Conservation (phyloP, 2,113 vertebrate genomes). For the Mesoclemmys tuberculata region DNA sequence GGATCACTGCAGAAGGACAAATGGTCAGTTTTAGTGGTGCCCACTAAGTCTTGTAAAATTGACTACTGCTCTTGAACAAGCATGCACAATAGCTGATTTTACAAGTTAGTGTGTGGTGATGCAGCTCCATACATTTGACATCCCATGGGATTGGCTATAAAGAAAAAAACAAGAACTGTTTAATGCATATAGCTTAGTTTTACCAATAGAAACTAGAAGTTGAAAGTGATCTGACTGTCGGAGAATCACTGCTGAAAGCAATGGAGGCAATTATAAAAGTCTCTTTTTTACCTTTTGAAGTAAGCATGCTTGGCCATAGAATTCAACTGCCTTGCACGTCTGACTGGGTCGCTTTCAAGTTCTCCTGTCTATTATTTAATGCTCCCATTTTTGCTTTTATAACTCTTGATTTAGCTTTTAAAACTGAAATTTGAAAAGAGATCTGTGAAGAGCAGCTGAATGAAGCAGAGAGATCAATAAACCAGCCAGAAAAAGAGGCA, state of each 20-base stretch:
- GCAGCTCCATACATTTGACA: neutral
- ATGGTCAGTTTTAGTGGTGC: neutral
- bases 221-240: neutral
- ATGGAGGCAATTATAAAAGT: neutral
- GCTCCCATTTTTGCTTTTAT: accelerated
- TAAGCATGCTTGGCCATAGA: neutral
- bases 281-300: neutral
- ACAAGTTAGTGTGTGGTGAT: neutral
- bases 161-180: neutral
- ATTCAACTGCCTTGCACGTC: neutral
- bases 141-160: neutral
- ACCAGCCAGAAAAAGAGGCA: neutral
- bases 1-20: neutral
- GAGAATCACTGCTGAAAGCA: neutral
- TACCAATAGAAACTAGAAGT: neutral
- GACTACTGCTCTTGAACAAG: neutral
- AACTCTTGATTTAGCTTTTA: neutral
- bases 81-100: neutral
- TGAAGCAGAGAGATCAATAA: neutral
- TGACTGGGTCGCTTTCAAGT: neutral
- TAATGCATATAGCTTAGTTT: neutral
- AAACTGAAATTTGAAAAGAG: neutral
- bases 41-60: neutral
- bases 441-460: neutral
- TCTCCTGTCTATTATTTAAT: neutral